Percentiles rank a stretch among this genome's conserved stretches.
Conservation (phyloP, 2,797 vertebrate species). For the Denticeps clupeoides region DNA sequence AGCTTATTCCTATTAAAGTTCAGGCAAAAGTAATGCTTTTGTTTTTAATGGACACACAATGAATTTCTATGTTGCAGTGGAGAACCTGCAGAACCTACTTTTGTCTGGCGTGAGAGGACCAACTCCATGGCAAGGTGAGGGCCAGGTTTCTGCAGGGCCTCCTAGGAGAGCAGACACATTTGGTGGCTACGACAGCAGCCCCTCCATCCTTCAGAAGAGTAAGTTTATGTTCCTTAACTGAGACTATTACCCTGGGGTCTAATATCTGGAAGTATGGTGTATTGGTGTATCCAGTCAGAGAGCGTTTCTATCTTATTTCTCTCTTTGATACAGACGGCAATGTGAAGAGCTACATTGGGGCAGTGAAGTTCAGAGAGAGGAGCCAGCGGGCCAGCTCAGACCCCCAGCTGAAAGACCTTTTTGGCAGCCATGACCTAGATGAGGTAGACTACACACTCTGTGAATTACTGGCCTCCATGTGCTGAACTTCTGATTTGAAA, state of each 20-base stretch:
- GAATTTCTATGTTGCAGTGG: slow-evolving; percentile 50
- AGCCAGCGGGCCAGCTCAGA: slow-evolving; percentile 60
- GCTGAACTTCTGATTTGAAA: too few relatives aligned
- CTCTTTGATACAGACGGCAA: slow-evolving; percentile 53
- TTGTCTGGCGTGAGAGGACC: slow-evolving; percentile 49
- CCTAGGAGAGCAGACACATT: slow-evolving; percentile 79
- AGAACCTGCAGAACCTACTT: slow-evolving; percentile 79
- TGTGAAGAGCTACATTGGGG: slow-evolving; percentile 55
- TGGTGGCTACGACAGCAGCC: slow-evolving; percentile 72
- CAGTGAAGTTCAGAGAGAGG: slow-evolving; percentile 59
- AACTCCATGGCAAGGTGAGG: slow-evolving; percentile 45
- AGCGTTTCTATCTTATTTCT: too few relatives aligned
- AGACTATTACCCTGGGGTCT: background rate
- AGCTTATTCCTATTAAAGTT: too few relatives aligned
- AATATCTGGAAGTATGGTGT: background rate
- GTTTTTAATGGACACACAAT: background rate
- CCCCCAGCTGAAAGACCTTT: slow-evolving; percentile 53
- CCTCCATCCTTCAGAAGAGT: slow-evolving; percentile 61
- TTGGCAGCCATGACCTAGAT: slow-evolving; percentile 46
- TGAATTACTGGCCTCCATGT: background rate
- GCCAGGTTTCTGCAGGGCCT: slow-evolving; percentile 31
- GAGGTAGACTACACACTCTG: too few relatives aligned
- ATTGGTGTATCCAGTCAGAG: too few relatives aligned
- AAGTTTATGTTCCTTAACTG: slow-evolving; percentile 36
- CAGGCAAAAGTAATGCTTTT: too few relatives aligned